Evolutionary conservation across 2,888 invertebrate genomes (phyloP).

Genomic region (Deilephila porcellus): DNA sequence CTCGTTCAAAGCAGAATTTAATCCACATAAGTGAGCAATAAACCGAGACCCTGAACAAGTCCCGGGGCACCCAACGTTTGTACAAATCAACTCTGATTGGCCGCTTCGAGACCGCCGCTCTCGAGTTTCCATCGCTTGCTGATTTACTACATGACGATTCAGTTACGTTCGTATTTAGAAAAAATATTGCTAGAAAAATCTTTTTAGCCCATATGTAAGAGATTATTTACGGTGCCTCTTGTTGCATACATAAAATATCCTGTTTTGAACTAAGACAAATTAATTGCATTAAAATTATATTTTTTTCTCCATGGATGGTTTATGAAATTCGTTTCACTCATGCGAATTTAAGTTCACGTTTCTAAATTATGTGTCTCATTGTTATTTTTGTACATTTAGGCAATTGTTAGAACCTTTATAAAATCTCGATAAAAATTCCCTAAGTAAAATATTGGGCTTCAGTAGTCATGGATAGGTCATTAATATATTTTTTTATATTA

Average conservation of each 20-base stretch:
- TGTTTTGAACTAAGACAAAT: too few relatives aligned
- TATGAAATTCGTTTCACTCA: background rate
- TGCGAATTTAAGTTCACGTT: background rate
- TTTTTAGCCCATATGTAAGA: background rate
- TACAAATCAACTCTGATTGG: conserved; percentile 63
- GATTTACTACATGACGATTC: conserved; percentile 23
- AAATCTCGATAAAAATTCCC: background rate
- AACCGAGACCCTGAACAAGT: conserved; percentile 29
- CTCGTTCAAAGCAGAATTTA: background rate
- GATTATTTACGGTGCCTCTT: too few relatives aligned
- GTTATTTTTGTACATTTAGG: background rate
- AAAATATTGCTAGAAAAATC: background rate
- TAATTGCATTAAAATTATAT: too few relatives aligned
- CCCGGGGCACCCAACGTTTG: conserved; percentile 31
- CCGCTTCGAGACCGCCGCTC: conserved; percentile 55
- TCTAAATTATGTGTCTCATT: background rate
- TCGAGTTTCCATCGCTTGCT: conserved; percentile 43
- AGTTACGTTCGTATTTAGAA: background rate
- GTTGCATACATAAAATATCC: too few relatives aligned
- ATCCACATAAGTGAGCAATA: conserved; percentile 14
- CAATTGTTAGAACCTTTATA: background rate
- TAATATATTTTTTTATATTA: too few relatives aligned
- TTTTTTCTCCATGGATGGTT: too few relatives aligned
- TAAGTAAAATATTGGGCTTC: too few relatives aligned
- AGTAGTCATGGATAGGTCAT: too few relatives aligned